Conservation (phyloP, 2,888 invertebrate species). For the Drosophila testacea region DNA sequence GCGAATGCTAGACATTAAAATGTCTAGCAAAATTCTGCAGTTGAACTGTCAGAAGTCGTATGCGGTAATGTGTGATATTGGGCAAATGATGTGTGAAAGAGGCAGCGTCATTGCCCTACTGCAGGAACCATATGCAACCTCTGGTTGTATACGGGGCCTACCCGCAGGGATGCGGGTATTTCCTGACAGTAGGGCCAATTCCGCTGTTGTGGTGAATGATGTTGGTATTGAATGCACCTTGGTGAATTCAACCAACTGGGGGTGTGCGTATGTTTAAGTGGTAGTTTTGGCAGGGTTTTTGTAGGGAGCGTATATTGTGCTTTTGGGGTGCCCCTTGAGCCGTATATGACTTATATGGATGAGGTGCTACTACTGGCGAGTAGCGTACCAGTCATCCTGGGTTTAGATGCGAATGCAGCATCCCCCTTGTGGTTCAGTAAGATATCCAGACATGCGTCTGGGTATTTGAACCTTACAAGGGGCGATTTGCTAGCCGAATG, state of each 20-base stretch:
- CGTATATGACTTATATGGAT: conserved; percentile 14
- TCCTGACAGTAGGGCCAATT: conserved; percentile 15
- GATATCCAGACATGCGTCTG: conserved; percentile 2
- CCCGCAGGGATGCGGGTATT: conserved; percentile 15
- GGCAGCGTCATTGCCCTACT: conserved; percentile 6
- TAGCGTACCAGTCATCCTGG: conserved; percentile 15
- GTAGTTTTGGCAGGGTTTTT: conserved; percentile 4
- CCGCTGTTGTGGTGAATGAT: conserved; percentile 19
- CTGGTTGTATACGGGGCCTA: conserved; percentile 15
- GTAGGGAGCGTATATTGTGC: conserved; percentile 8
- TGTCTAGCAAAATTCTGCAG: too few relatives aligned
- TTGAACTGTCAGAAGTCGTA: conserved; percentile 1
- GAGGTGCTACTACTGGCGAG: conserved; percentile 25
- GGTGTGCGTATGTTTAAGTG: conserved; percentile 10
- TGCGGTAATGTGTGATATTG: conserved; percentile 5
- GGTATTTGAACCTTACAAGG: background rate
- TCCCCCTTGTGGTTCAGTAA: conserved; percentile 31
- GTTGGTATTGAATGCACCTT: conserved; percentile 13
- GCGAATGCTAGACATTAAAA: too few relatives aligned
- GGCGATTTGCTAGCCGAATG: conserved; percentile 19
- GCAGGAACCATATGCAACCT: conserved; percentile 21
- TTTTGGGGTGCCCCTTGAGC: conserved; percentile 12
- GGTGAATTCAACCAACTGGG: conserved; percentile 11
- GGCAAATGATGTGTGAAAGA: conserved; percentile 5
- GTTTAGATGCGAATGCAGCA: conserved; percentile 16